phyloP scores from a whole-genome alignment of 2,888 invertebrate species.

The Atrina japonica region DNA sequence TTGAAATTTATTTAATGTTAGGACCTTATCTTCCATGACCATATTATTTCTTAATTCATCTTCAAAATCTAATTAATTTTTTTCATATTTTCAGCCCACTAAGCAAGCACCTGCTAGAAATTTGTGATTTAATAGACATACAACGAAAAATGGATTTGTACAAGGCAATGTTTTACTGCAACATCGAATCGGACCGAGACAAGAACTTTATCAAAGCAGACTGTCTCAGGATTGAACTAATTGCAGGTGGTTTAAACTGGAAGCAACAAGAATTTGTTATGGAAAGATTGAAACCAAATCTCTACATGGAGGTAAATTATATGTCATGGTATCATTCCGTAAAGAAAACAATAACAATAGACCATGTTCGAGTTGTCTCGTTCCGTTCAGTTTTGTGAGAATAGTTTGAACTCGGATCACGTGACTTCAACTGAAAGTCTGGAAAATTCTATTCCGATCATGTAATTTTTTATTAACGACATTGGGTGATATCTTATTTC shows the following conservation, averaged over 20 bases:
- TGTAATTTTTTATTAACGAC: no score
- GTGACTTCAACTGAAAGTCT: no score
- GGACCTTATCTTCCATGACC: no score
- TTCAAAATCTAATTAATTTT: no score
- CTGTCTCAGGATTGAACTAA: constrained; percentile 77
- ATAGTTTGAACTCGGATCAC: no score
- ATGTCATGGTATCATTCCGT: not conserved
- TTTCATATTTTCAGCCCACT: constrained; percentile 75
- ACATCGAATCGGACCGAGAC: constrained; percentile 74
- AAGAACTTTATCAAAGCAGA: constrained; percentile 79
- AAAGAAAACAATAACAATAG: not conserved
- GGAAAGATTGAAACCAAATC: constrained; percentile 76
- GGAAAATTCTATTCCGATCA: no score
- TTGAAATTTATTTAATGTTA: no score
- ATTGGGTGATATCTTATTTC: no score
- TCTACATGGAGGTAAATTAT: constrained; percentile 73
- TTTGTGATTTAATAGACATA: constrained; percentile 77
- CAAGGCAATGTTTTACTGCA: constrained; percentile 78
- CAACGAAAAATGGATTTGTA: constrained; percentile 79
- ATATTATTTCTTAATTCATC: no score
- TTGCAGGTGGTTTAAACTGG: constrained; percentile 80
- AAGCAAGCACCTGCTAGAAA: constrained; percentile 77
- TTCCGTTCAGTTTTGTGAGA: no score
- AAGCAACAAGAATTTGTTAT: constrained; percentile 79
- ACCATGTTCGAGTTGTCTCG: no score